A percentile compares a stretch with the other conserved stretches of the same genome.
These are phyloP conservation scores for Idaea dimidiata DNA, from an alignment of 2,888 invertebrate species.

Conservation along the genomic window DNA sequence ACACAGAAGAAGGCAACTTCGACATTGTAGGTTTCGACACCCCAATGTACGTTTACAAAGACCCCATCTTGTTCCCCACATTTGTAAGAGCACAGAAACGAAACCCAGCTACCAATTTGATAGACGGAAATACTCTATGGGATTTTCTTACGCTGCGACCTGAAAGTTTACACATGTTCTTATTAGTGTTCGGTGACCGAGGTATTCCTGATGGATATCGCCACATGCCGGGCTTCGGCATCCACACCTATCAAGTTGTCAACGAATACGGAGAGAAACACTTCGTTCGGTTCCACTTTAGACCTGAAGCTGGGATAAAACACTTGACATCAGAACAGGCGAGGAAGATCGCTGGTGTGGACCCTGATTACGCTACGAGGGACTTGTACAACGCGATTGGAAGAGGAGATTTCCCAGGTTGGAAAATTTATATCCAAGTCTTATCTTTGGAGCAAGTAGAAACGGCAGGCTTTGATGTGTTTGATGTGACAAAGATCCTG, in stretches of 20 bases:
- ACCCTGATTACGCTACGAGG: constrained; percentile 92
- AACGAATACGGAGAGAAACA: constrained; percentile 85
- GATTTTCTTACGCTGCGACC: constrained; percentile 92
- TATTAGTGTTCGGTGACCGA: constrained; percentile 91
- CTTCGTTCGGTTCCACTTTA: constrained; percentile 93
- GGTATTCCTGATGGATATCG: constrained; percentile 94
- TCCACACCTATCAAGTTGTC: constrained; percentile 93
- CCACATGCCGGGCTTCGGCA: constrained; percentile 95
- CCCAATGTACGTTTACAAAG: constrained; percentile 93
- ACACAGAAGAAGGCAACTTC: constrained; percentile 93
- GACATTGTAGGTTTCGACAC: constrained; percentile 94
- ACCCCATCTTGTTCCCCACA: constrained; percentile 91
- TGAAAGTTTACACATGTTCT: constrained; percentile 90
- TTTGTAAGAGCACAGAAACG: constrained; percentile 96
- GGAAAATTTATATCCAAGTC: constrained; percentile 89
- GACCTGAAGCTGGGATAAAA: constrained; percentile 92
- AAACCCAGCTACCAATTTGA: constrained; percentile 92
- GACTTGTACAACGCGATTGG: constrained; percentile 93
- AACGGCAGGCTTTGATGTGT: constrained; percentile 89
- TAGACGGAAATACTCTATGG: constrained; percentile 95
- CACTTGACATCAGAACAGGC: constrained; percentile 85
- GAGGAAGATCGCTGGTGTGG: constrained; percentile 82
- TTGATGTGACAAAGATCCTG: constrained; percentile 95
- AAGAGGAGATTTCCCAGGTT: constrained; percentile 85
- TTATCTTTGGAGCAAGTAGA: constrained; percentile 91